Base-by-base conservation (phyloP, 1,140 invertebrate species). In the Parapsyche elsis region DNA sequence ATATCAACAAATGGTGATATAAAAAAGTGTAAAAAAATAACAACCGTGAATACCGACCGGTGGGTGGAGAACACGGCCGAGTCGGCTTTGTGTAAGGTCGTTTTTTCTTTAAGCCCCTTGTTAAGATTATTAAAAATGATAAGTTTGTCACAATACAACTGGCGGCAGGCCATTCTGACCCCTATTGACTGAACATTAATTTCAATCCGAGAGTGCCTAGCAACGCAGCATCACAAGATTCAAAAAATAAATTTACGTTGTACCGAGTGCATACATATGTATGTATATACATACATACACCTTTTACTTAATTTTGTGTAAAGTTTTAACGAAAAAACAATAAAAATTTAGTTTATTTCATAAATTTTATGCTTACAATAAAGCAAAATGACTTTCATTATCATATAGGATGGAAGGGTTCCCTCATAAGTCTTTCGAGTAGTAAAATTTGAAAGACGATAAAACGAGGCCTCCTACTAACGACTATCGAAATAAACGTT, bases 71-170 rank as follows among this genome's bases (percentile, higher is more conserved):
- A 71, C 71, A 73, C 74, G 44, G 24, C 61, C 78, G 38, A 30
- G 53, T 44, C 76, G 73, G 77, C 71, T 26, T 70, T 71, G 81
- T 70, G 67, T 81, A 79, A 79, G 78, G 59, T 59, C 67, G 75
- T 82, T 82, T 82, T 82, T 82, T 79, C 71, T 67, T 71, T 79
- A 64, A 73, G 80, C 77, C 82, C 80, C 82, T 83, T 83, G 82
- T 83, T 83, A 83, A 83, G 82, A 83, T 83, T 83, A 83, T 83
- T 83, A 83, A 83, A 83, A 83, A 83, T 83, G 82, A 83, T 83
- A 83, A 83, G 82, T 81, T 81, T 83, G 82, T 83, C 82, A 83
- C 82, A 83, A 83, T 83, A 26, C 24, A 81, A 81, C 77, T 75
- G 59, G 78, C 67, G 81, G 79, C 81, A 77, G 79, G 77, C 79